Base-by-base conservation (phyloP, 1,140 invertebrate genomes). In the Sycophila sp. region DNA sequence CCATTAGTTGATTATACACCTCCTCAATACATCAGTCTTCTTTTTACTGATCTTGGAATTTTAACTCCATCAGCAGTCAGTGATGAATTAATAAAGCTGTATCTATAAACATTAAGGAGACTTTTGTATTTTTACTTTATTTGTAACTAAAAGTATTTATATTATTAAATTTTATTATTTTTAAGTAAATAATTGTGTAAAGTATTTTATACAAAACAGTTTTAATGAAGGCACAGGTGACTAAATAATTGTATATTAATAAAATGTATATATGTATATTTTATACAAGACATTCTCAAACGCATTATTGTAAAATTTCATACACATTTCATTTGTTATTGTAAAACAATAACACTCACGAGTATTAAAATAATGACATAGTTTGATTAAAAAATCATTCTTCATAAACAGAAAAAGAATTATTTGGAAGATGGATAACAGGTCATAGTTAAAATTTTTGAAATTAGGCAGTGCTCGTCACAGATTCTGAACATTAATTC, bases 1-100 rank as follows among this genome's bases (percentile, higher is more conserved):
- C 96, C 97, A 0, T 79, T 95, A 22, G 95, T 98, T 0, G 98
- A 99, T 85, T 99, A 99, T 79, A 99, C 97, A 1, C 96, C 96
- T 2, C 97, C 97, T 0, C 88, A 91, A 4, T 98, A 94, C 76
- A 96, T 99, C 10, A 97, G 93, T 0, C 85, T 99, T 13, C 86
- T 99, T 8, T 96, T 99, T 78, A 99, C 97, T 0, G 98, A 99
- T 87, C 84, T 99, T 34, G 98, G 98, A 13, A 95, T 98, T 72
- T 86, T 99, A 15, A 98, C 97, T 5, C 95, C 98, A 1, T 96
- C 96, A 1, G 97, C 96, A 72, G 96, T 99, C 13, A 97, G 96
- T 86, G 97, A 99, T 80, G 96, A 98, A 89, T 89, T 99, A 4
- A 97, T 99, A 68, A 97, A 98, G 87, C 86, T 99, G 45, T 99